Evolutionary conservation across 2,113 vertebrate species (phyloP), one percentile per base, ranked within the genome.

Genomic region (Rhizomys pruinosus): DNA sequence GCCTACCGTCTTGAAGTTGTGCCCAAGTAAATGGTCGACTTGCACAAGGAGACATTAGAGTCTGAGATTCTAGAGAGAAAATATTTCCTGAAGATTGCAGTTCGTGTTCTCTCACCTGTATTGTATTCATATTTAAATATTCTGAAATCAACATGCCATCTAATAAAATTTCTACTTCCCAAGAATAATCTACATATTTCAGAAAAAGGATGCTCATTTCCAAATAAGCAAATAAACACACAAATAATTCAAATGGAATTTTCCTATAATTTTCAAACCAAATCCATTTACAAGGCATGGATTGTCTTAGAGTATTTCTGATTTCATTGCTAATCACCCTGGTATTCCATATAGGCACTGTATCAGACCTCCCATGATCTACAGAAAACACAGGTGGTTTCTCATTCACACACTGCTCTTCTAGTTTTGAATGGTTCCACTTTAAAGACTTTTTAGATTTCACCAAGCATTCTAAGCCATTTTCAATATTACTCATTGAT

Each of bases 131-230:
- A 8, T 95, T 93, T 87, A 98, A 94, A 89, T 97, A 97, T 39
- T 93, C 90, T 80, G 95, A 25, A 82, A 98, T 97, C 0, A 72
- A 78, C 73, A 96, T 12, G 63, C 92, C 88, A 77, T 98, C 97
- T 59, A 98, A 29, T 63, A 98, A 95, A 92, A 99, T 94, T 68
- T 98, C 98, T 80, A 99, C 98, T 97, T 98, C 96, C 99, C 98
- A 99, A 52, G 87, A 87, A 16, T 81, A 87, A 76, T 98, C 89
- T 37, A 97, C 96, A 0, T 96, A 98, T 73, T 92, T 89, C 64
- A 98, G 82, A 97, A 99, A 99, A 79, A 98, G 69, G 27, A 99
- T 92, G 61, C 90, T 97, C 88, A 98, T 78, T 88, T 98, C 97
- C 92, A 73, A 80, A 64, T 94, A 91, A 55, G 97, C 85, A n/a